These are phyloP conservation scores for Bagarius yarrelli DNA, from an alignment of 2,113 vertebrate species.

Conservation along the genomic window DNA sequence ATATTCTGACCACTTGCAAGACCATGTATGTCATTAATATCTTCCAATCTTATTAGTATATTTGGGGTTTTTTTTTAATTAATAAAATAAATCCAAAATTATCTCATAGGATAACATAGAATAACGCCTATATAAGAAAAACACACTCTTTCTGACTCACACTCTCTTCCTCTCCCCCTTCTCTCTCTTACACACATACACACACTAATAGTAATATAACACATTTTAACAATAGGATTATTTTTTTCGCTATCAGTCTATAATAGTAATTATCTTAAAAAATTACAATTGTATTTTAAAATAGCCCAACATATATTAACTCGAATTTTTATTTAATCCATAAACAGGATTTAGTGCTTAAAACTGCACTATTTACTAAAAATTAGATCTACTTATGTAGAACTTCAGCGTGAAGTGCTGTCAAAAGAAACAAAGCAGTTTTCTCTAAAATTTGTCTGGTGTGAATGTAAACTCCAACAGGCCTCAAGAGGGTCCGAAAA, in stretches of 20 bases:
- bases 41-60: not conserved
- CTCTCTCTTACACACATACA: slow-evolving; percentile 19
- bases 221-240: not conserved
- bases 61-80: not conserved
- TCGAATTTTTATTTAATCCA: not conserved
- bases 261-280: not conserved
- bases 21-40: slow-evolving; percentile 16
- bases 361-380: not conserved
- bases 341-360: not conserved
- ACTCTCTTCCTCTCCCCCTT: not conserved
- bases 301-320: not conserved
- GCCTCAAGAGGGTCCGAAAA: not conserved
- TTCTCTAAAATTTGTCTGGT: slow-evolving; percentile 3
- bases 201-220: not conserved
- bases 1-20: slow-evolving; percentile 54
- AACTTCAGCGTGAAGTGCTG: not conserved
- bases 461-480: slow-evolving; percentile 27
- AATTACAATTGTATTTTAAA: not conserved
- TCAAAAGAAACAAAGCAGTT: not conserved
- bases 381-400: not conserved
- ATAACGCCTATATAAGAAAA: not conserved
- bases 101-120: not conserved
- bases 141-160: not conserved
- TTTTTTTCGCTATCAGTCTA: not conserved
- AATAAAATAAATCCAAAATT: slow-evolving; percentile 1